phyloP scores from a whole-genome alignment of 2,113 vertebrate genomes.

The Willisornis vidua region DNA sequence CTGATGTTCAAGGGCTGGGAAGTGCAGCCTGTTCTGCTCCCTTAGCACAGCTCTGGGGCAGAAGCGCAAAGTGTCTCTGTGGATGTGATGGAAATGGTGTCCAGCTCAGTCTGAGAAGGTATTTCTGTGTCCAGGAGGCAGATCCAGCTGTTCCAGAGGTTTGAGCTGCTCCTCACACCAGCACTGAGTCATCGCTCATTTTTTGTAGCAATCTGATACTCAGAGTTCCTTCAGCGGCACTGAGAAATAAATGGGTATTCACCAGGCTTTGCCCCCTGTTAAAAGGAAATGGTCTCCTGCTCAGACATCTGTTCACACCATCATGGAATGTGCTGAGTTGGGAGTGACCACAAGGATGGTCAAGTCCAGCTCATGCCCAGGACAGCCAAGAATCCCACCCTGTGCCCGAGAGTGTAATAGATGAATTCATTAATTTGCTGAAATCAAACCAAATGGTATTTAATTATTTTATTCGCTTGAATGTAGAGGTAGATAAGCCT shows the following conservation, averaged over 20 bases:
- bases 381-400: neutral
- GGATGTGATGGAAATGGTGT: neutral
- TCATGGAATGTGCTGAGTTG: neutral
- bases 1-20: neutral
- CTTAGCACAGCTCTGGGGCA: neutral
- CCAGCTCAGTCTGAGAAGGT: neutral
- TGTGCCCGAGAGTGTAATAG: neutral
- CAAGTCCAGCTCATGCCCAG: neutral
- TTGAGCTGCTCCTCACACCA: neutral
- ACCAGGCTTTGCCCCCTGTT: neutral
- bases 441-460: no score
- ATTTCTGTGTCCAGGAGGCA: neutral
- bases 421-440: no score
- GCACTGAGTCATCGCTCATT: neutral
- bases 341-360: neutral
- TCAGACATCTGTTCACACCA: neutral
- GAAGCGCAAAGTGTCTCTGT: neutral
- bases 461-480: no score
- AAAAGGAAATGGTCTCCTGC: neutral
- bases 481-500: no score
- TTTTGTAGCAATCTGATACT: neutral
- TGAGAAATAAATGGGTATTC: neutral
- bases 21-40: neutral
- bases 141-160: neutral
- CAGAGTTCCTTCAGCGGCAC: neutral